These are phyloP conservation scores for Dermatophagoides farinae DNA, from an alignment of 1,140 invertebrate genomes.

Conservation along the genomic window DNA sequence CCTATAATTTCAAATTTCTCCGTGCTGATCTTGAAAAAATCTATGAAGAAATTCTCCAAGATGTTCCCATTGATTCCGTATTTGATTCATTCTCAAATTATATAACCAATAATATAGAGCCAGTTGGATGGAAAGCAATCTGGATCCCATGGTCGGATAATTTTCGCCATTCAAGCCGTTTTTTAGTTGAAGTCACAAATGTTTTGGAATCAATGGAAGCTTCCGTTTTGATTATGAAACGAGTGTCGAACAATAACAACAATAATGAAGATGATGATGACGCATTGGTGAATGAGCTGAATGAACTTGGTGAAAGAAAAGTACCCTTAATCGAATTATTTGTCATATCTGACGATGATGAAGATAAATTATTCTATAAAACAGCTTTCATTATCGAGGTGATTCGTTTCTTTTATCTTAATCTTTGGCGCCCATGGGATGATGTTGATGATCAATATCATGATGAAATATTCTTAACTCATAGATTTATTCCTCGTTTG, in stretches of 20 bases:
- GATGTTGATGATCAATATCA: slow-evolving; percentile 4
- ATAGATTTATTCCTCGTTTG: slow-evolving; percentile 13
- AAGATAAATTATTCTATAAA: slow-evolving; percentile 16
- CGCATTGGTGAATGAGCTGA: background rate
- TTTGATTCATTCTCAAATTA: slow-evolving; percentile 16
- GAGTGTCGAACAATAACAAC: background rate
- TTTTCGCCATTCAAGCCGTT: slow-evolving; percentile 8
- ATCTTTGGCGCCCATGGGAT: slow-evolving; percentile 19
- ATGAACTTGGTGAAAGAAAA: background rate
- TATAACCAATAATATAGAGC: slow-evolving; percentile 17
- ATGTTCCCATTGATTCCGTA: slow-evolving; percentile 1
- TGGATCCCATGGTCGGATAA: slow-evolving; percentile 15
- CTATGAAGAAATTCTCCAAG: slow-evolving; percentile 8
- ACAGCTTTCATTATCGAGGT: slow-evolving; percentile 19
- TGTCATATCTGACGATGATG: slow-evolving; percentile 16
- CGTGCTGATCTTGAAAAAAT: background rate
- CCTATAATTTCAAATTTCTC: slow-evolving; percentile 4
- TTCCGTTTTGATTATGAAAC: slow-evolving; percentile 11
- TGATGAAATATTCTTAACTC: slow-evolving; percentile 13
- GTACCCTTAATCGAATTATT: slow-evolving; percentile 18
- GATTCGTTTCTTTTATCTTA: slow-evolving; percentile 17
- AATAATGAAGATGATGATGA: background rate
- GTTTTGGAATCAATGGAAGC: slow-evolving; percentile 16
- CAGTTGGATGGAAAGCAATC: slow-evolving; percentile 20
- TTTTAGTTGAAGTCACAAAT: slow-evolving; percentile 19